phyloP scores from a whole-genome alignment of 2,888 invertebrate species.

The Microplitis deprimator region DNA sequence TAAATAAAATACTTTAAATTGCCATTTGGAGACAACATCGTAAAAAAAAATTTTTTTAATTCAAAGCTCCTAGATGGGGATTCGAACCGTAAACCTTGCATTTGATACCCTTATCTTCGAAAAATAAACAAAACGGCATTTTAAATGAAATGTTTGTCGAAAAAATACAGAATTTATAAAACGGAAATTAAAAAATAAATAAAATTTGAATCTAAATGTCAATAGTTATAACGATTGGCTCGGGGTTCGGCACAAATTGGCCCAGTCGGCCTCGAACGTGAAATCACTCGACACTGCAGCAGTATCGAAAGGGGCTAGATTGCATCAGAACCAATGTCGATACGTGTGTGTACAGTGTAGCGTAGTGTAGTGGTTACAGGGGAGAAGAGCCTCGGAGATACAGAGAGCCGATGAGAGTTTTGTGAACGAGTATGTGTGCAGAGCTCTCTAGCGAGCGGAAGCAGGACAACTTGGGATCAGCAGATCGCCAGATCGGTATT shows the following conservation, averaged over 20 bases:
- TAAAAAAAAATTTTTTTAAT: too few relatives aligned
- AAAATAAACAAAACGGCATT: too few relatives aligned
- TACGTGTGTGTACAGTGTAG: background rate
- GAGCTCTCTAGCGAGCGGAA: slow-evolving; percentile 17
- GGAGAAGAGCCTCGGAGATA: too few relatives aligned
- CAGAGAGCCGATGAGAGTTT: background rate
- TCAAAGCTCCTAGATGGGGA: too few relatives aligned
- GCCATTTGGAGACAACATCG: too few relatives aligned
- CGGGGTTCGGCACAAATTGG: background rate
- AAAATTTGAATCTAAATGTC: background rate
- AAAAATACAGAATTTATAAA: background rate
- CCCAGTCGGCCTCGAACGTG: background rate
- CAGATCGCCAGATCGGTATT: background rate
- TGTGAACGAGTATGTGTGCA: slow-evolving; percentile 5
- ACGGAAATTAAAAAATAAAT: background rate
- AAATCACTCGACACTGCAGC: background rate
- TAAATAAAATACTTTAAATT: too few relatives aligned
- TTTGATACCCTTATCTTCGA: too few relatives aligned
- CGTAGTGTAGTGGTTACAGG: background rate
- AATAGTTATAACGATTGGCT: background rate
- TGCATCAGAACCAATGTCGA: background rate
- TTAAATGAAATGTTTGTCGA: too few relatives aligned
- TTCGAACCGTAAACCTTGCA: too few relatives aligned
- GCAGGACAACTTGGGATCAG: slow-evolving; percentile 9
- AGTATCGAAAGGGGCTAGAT: background rate